phyloP scores from a whole-genome alignment of 2,888 invertebrate species.

The Imbricaverruca yamaguchii region DNA sequence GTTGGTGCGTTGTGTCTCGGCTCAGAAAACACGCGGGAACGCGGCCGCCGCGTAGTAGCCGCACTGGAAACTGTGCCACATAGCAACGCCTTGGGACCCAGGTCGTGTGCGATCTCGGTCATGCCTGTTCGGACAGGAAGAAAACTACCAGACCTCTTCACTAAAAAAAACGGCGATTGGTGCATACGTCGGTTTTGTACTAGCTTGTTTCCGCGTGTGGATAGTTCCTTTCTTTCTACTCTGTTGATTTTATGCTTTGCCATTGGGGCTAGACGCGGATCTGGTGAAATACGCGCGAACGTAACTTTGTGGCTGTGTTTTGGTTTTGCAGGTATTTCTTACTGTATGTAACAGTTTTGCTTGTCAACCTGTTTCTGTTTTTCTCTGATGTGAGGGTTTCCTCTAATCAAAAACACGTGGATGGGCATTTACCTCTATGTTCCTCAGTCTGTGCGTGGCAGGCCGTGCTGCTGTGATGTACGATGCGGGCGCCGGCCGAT shows the following conservation, averaged over 20 bases:
- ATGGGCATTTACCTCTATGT: not conserved
- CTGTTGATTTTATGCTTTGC: not conserved
- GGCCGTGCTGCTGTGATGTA: not conserved
- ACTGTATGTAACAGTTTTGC: conserved; percentile 3
- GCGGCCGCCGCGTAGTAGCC: no score
- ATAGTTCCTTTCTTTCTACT: not conserved
- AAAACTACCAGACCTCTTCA: no score
- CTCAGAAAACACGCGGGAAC: not conserved
- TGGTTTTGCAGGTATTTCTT: conserved; percentile 18
- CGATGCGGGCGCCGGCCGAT: not conserved
- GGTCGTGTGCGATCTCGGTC: no score
- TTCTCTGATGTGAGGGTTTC: not conserved
- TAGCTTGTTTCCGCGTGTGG: no score
- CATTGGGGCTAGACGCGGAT: not conserved
- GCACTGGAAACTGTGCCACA: no score
- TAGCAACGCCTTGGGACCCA: no score
- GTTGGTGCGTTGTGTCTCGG: not conserved
- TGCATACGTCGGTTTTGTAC: no score
- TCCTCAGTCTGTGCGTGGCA: not conserved
- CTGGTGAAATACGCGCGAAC: not conserved
- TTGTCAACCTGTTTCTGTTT: not conserved
- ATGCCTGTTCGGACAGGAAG: no score
- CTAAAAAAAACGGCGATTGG: no score
- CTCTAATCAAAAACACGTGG: not conserved
- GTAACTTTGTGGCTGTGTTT: conserved; percentile 19